A percentile compares a stretch with the other conserved stretches of the same genome.
These are phyloP conservation scores for Phoxinus phoxinus DNA, from an alignment of 2,113 vertebrate species.

Conservation along the genomic window DNA sequence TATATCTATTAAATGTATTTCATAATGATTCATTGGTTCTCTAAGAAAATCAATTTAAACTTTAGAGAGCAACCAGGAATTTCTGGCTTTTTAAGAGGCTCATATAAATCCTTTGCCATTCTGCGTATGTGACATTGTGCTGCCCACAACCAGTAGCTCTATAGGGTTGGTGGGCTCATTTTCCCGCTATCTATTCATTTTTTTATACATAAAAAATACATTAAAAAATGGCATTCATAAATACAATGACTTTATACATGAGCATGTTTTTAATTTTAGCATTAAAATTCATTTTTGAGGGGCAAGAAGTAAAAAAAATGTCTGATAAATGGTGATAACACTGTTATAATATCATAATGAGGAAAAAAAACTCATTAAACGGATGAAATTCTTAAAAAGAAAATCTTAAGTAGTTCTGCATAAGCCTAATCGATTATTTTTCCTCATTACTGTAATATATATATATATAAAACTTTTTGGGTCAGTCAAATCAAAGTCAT, in stretches of 20 bases:
- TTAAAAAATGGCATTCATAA: background rate
- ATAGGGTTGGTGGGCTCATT: background rate
- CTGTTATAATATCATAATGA: background rate
- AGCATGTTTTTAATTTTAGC: background rate
- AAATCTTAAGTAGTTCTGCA: background rate
- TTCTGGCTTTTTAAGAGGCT: slow-evolving; percentile 40
- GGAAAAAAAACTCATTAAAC: background rate
- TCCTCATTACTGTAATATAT: background rate
- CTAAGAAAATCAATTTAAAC: slow-evolving; percentile 45
- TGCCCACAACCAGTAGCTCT: background rate
- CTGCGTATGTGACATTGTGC: slow-evolving; percentile 34
- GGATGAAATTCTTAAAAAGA: background rate
- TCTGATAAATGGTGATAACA: background rate
- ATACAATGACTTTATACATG: too few relatives aligned
- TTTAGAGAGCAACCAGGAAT: slow-evolving; percentile 52
- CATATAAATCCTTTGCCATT: slow-evolving; percentile 47
- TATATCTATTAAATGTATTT: slow-evolving; percentile 56
- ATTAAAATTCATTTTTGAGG: background rate
- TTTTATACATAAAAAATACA: background rate
- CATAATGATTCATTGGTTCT: slow-evolving; percentile 49
- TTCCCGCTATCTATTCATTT: background rate
- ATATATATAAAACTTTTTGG: background rate
- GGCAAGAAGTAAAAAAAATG: background rate
- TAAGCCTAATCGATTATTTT: background rate
- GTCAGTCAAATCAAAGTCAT: background rate